Percentiles rank a stretch among this genome's conserved stretches.
Evolutionary conservation across 2,888 invertebrate genomes (phyloP).

Genomic region (Eupithecia subfuscata): DNA sequence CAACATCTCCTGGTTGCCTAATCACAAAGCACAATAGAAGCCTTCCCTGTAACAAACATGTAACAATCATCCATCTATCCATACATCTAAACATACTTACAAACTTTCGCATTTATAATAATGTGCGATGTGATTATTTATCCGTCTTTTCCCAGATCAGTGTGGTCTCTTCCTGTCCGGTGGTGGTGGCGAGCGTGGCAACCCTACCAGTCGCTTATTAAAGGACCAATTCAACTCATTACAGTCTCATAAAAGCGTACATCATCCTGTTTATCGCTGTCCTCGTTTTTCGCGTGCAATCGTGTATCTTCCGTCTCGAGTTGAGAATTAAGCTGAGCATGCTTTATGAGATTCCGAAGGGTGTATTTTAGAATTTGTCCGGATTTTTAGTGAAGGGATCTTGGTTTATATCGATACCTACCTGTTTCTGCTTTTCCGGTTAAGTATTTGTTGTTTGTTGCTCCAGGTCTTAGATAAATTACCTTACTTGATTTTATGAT

Average conservation of each 20-base stretch:
- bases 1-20: no score
- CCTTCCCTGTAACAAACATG: no score
- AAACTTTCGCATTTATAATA: no score
- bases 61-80: no score
- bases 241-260: slow-evolving; percentile 79
- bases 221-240: slow-evolving; percentile 81
- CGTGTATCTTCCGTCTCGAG: slow-evolving; percentile 46
- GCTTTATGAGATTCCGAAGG: slow-evolving; percentile 76
- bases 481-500: no score
- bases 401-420: slow-evolving; percentile 13
- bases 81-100: no score
- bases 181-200: neutral
- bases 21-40: no score
- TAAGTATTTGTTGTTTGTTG: neutral
- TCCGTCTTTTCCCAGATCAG: slow-evolving; percentile 13
- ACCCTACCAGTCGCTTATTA: slow-evolving; percentile 42
- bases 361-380: slow-evolving; percentile 73
- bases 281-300: slow-evolving; percentile 50
- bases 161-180: neutral
- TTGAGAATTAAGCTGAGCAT: slow-evolving; percentile 56
- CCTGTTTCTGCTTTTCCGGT: neutral
- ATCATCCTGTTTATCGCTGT: slow-evolving; percentile 76
- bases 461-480: neutral
- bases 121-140: neutral
- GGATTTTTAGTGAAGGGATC: slow-evolving; percentile 47